These are phyloP conservation scores for Pseudopipra pipra DNA, from an alignment of 2,113 vertebrate species.

Conservation along the genomic window DNA sequence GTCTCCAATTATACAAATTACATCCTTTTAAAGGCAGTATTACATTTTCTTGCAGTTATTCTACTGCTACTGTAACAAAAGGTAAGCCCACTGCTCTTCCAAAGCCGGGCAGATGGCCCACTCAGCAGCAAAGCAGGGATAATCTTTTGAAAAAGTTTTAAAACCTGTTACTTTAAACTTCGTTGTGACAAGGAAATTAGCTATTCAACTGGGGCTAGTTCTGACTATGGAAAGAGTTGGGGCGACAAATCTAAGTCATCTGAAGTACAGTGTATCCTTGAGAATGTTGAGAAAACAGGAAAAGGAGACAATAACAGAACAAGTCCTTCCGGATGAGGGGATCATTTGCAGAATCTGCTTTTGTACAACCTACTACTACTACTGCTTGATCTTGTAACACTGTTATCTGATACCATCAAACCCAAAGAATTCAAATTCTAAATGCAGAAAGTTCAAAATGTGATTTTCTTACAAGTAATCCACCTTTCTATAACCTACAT, in stretches of 20 bases:
- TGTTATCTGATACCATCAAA: background rate
- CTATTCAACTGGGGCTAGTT: background rate
- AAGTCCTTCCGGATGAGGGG: background rate
- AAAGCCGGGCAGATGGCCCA: background rate
- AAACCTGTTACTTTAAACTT: background rate
- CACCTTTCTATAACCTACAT: background rate
- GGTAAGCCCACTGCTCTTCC: background rate
- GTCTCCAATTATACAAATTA: background rate
- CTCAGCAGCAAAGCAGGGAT: background rate
- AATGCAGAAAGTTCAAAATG: background rate
- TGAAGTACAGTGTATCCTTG: background rate
- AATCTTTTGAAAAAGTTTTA: background rate
- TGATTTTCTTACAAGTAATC: background rate
- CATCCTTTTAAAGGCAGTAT: background rate
- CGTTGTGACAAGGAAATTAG: fast-evolving
- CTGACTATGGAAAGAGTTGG: background rate
- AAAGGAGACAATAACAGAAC: background rate
- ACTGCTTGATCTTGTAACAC: background rate
- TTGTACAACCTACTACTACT: background rate
- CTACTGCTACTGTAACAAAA: background rate
- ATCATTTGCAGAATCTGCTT: background rate
- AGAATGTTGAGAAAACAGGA: background rate
- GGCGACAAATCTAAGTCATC: background rate
- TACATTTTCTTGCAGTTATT: background rate
- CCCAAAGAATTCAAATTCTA: background rate